Evolutionary conservation across 2,888 invertebrate species (phyloP).

Genomic region (Ectropis crepuscularia): DNA sequence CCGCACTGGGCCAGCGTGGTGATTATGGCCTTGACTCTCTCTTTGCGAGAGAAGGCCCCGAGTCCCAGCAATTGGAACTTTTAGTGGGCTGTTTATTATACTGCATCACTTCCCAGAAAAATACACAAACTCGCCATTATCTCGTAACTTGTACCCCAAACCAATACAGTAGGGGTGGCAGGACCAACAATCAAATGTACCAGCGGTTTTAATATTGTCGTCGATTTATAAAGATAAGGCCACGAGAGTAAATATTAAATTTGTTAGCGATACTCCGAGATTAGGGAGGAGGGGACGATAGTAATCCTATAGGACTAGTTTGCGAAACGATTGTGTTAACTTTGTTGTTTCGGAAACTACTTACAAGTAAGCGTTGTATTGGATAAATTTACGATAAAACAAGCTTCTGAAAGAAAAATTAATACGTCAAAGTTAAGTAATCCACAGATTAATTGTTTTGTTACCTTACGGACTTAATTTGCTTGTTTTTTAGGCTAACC

Average conservation of each 20-base stretch:
- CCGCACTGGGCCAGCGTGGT: too few relatives aligned
- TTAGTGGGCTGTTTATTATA: background rate
- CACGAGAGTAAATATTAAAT: conserved; percentile 82
- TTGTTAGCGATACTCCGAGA: conserved; percentile 81
- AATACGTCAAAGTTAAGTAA: too few relatives aligned
- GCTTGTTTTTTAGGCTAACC: too few relatives aligned
- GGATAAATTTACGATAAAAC: too few relatives aligned
- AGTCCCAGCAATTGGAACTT: too few relatives aligned
- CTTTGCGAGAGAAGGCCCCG: too few relatives aligned
- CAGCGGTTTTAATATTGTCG: conserved; percentile 83
- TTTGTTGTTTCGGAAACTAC: conserved; percentile 23
- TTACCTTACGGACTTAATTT: too few relatives aligned
- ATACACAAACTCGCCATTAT: conserved; percentile 12
- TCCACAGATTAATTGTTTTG: too few relatives aligned
- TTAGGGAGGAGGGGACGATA: conserved; percentile 73
- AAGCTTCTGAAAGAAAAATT: too few relatives aligned
- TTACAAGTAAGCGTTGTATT: too few relatives aligned
- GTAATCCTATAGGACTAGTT: conserved; percentile 33
- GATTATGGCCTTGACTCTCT: too few relatives aligned
- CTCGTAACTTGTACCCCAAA: conserved; percentile 50
- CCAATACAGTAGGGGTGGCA: conserved; percentile 63
- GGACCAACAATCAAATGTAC: conserved; percentile 78
- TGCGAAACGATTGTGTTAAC: conserved; percentile 38
- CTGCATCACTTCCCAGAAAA: too few relatives aligned
- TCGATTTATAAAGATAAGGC: conserved; percentile 85